Base-by-base conservation (phyloP, 2,797 vertebrate species). In the Leptoclinus maculatus region DNA sequence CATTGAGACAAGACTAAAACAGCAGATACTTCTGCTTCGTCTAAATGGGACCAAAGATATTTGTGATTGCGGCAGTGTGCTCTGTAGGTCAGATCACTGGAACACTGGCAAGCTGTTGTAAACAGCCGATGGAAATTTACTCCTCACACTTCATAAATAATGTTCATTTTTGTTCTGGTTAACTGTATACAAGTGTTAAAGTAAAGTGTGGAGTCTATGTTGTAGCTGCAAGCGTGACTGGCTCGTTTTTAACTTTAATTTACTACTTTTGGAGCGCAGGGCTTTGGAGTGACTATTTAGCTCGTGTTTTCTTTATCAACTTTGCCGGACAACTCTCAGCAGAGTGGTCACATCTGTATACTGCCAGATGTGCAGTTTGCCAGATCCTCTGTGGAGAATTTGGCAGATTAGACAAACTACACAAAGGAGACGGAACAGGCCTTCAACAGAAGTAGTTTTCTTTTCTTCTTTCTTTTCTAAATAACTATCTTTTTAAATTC, bases 1-100 rank as follows among this genome's bases (percentile, higher is more conserved):
- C 69, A 72, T 63, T 64, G 78, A 89, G 82, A 84, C 76, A 74
- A 86, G 87, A 92, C 83, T 76, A 84, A 69, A 90, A 81, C 83
- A 82, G 88, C 62, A 87, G 85, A 89, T 91, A 92, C 93, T 93
- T 93, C 92, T 3, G 70, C 92, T 91, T 89, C 70, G 91, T 94
- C 93, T 91, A 92, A 92, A 91, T 93, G 36, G 75, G 83, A 86
- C 84, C 68, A 85, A 84, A 84, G 84, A 76, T 80, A 79, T 85
- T 88, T 88, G 71, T 82, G 70, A 74, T 56, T 27, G 27, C 27
- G 38, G 68, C 84, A 85, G 70, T 73, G 77, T 58, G 77, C 82
- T 83, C 39, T 80, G 19, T 86, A 74, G 82, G 86, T 87, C 83
- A 84, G 82, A 84, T 82, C 85, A 70, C 62, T 83, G 60, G 69